Conservation (phyloP, 1,140 invertebrate species). For the Laodelphax striatellus region DNA sequence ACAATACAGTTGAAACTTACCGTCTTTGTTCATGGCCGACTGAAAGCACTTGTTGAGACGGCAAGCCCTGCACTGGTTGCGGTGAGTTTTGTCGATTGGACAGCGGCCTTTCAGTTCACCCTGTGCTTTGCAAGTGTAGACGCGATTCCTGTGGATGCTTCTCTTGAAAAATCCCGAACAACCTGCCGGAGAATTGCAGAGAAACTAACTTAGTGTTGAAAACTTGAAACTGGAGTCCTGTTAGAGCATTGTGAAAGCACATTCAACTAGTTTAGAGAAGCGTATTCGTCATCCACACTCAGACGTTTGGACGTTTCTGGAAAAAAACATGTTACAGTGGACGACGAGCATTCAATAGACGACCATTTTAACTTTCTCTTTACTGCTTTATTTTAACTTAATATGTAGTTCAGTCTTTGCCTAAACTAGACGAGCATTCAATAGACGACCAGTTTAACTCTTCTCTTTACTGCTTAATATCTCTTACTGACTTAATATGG, state of each 20-base stretch:
- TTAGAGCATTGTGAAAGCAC: neutral
- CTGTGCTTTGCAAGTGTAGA: slow-evolving; percentile 93
- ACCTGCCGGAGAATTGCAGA: slow-evolving; percentile 40
- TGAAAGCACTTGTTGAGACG: slow-evolving; percentile 93
- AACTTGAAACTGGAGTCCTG: slow-evolving; percentile 8
- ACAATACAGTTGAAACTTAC: no score
- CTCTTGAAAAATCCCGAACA: slow-evolving; percentile 97
- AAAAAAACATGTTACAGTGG: no score
- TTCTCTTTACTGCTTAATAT: no score
- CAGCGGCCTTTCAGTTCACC: slow-evolving; percentile 85
- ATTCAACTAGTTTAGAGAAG: neutral
- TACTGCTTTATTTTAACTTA: no score
- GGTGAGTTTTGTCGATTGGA: slow-evolving; percentile 92
- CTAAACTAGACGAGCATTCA: no score
- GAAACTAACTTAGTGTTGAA: neutral
- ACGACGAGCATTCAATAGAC: no score
- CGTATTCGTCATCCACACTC: no score
- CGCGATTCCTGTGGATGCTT: slow-evolving; percentile 87
- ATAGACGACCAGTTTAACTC: no score
- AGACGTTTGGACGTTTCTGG: no score
- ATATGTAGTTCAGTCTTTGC: no score
- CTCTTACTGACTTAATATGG: no score
- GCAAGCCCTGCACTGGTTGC: slow-evolving; percentile 95
- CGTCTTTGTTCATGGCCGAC: slow-evolving; percentile 95
- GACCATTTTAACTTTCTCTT: no score